A percentile compares a stretch with the other conserved stretches of the same genome.
These are phyloP conservation scores for Archegozetes longisetosus DNA, from an alignment of 1,140 invertebrate genomes.

Conservation along the genomic window DNA sequence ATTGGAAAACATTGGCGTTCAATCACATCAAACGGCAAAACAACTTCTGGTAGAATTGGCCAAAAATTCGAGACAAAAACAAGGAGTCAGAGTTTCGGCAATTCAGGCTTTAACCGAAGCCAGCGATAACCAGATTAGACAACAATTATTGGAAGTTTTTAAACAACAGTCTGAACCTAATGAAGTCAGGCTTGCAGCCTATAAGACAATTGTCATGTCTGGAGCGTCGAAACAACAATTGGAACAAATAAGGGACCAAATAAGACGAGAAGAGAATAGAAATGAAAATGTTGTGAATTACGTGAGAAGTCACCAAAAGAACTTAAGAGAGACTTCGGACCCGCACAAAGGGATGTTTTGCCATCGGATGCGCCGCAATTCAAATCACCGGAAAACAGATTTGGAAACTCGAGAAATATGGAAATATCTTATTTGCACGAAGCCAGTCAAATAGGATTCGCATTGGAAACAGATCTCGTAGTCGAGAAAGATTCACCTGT, in stretches of 20 bases:
- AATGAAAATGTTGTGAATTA: slow-evolving; percentile 10
- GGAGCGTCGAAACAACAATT: not conserved
- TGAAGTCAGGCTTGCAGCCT: slow-evolving; percentile 8
- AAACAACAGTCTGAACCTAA: not conserved
- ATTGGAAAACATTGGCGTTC: slow-evolving; percentile 9
- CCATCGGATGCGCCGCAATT: slow-evolving; percentile 9
- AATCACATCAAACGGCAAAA: not conserved
- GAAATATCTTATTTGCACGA: slow-evolving; percentile 5
- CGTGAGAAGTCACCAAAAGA: slow-evolving; percentile 10
- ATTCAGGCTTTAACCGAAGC: slow-evolving; percentile 7
- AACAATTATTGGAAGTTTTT: slow-evolving; percentile 5
- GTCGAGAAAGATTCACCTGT: not conserved
- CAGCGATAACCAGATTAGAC: not conserved
- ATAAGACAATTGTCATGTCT: slow-evolving; percentile 7
- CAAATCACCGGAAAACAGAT: slow-evolving; percentile 13
- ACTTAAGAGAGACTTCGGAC: slow-evolving; percentile 9
- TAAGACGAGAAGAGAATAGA: not conserved
- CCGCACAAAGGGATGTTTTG: slow-evolving; percentile 10
- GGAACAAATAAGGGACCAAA: not conserved
- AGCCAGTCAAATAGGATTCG: not conserved
- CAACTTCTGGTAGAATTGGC: not conserved
- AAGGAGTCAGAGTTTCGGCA: slow-evolving; percentile 1
- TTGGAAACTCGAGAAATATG: not conserved
- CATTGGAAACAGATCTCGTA: slow-evolving; percentile 9
- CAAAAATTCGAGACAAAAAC: not conserved